These are phyloP conservation scores for Callopanchax toddi DNA, from an alignment of 2,113 vertebrate species.

Conservation along the genomic window DNA sequence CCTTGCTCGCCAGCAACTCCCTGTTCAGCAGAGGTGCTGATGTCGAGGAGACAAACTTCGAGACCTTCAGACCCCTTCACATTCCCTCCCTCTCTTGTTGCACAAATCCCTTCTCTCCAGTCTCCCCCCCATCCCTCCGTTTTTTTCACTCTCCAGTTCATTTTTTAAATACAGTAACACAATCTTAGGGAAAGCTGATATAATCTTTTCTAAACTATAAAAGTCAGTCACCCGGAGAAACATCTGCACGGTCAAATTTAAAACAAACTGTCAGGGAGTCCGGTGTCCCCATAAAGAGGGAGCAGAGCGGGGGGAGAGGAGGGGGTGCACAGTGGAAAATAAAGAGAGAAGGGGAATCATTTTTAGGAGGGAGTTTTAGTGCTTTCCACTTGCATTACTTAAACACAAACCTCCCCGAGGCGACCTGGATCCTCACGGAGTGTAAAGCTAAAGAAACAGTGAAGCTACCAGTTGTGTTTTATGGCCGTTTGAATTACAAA, in stretches of 20 bases:
- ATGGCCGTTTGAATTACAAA: slow-evolving; percentile 52
- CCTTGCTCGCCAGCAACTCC: slow-evolving; percentile 33
- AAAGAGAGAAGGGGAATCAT: slow-evolving; percentile 46
- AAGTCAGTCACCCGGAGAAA: slow-evolving; percentile 86
- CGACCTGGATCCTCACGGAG: slow-evolving; percentile 38
- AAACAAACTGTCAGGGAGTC: slow-evolving; percentile 87
- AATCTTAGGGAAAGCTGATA: slow-evolving; percentile 85
- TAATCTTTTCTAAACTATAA: slow-evolving; percentile 89
- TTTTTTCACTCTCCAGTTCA: slow-evolving; percentile 54
- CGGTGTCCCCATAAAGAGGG: slow-evolving; percentile 82
- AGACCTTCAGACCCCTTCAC: slow-evolving; percentile 62
- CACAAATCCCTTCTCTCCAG: slow-evolving; percentile 36
- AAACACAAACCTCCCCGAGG: slow-evolving; percentile 60
- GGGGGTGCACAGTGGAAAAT: slow-evolving; percentile 51
- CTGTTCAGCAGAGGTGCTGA: slow-evolving; percentile 17
- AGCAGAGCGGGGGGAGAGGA: slow-evolving; percentile 38
- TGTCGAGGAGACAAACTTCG: slow-evolving; percentile 45
- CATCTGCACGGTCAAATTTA: slow-evolving; percentile 87
- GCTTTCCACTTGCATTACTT: slow-evolving; percentile 64
- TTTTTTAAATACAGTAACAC: slow-evolving; percentile 86
- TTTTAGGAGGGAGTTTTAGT: slow-evolving; percentile 63
- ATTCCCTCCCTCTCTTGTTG: slow-evolving; percentile 16
- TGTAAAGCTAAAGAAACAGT: slow-evolving; percentile 44
- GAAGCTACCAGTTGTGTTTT: slow-evolving; percentile 43
- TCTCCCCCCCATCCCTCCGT: slow-evolving; percentile 1